Evolutionary conservation across 2,113 vertebrate genomes (phyloP).

Genomic region (human): GRCh38 chr22:36730001-36730500

Average conservation of each 20-base stretch:
- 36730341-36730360: neutral
- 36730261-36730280: fast-evolving
- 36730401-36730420: fast-evolving
- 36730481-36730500: neutral
- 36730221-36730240: neutral
- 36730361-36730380: neutral
- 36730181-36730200: neutral
- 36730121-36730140: neutral
- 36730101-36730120: neutral
- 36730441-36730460: neutral
- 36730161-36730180: neutral
- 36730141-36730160: neutral
- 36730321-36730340: neutral
- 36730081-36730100: neutral
- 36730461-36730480: neutral
- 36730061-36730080: neutral
- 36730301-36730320: fast-evolving
- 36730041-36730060: no score
- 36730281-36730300: neutral
- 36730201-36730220: neutral
- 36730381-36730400: neutral
- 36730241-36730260: neutral
- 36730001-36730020: fast-evolving
- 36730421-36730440: neutral
- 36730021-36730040: neutral